These are phyloP conservation scores for Nemopilema nomurai DNA, from an alignment of 30 jellyfish, hydroid and myxozoan genomes.

Conservation along the genomic window DNA sequence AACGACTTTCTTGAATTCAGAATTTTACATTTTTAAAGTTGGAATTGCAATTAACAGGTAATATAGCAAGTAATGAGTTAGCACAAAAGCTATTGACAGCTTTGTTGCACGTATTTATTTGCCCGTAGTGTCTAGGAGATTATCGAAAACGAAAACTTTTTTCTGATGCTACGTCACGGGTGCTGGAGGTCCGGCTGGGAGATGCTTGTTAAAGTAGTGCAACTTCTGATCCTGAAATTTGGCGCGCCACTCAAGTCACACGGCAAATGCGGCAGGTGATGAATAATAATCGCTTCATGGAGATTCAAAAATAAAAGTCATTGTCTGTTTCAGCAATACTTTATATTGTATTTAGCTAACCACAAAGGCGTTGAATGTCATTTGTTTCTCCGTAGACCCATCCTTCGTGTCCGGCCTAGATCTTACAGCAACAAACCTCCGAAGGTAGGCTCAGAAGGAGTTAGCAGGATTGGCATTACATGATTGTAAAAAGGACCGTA, in stretches of 20 bases:
- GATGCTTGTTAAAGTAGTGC: background rate
- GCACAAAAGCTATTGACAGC: no score
- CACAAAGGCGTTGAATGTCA: slow-evolving; percentile 24
- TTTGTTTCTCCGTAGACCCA: background rate
- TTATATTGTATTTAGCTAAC: slow-evolving; percentile 2
- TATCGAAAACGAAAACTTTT: background rate
- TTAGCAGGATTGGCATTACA: background rate
- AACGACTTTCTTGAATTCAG: background rate
- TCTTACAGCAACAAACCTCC: no score
- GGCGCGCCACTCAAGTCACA: background rate
- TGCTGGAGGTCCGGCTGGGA: background rate
- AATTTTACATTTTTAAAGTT: no score
- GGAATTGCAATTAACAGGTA: no score
- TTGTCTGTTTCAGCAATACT: background rate
- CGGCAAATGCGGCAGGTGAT: background rate
- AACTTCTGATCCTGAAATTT: background rate
- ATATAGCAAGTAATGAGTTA: no score
- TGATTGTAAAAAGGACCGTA: background rate
- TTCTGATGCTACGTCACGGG: background rate
- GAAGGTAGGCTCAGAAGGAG: background rate
- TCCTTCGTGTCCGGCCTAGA: background rate
- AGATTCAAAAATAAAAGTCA: background rate
- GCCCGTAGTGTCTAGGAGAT: background rate
- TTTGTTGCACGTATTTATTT: no score
- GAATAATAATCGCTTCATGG: background rate